Evolutionary conservation across 2,113 vertebrate genomes (phyloP).

Genomic region (Phoenicopterus ruber): DNA sequence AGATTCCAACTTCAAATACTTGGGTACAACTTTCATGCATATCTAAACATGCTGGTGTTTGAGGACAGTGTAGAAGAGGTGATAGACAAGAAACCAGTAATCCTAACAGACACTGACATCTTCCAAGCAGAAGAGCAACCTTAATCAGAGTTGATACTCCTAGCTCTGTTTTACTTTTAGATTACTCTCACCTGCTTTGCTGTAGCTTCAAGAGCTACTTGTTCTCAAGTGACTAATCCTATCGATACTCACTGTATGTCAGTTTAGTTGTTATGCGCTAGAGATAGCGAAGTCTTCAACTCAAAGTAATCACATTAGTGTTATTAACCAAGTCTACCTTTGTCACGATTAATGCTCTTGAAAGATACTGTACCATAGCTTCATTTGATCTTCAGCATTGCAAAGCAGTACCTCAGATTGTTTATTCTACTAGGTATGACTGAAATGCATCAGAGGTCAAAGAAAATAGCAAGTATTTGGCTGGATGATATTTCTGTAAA

Average conservation of each 20-base stretch:
- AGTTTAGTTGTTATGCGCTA: neutral
- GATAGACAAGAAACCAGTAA: neutral
- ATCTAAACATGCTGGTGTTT: neutral
- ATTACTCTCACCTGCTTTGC: neutral
- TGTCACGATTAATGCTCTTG: neutral
- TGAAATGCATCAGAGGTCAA: neutral
- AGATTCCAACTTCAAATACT: neutral
- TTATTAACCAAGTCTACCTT: neutral
- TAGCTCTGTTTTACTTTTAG: neutral
- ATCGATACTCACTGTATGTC: neutral
- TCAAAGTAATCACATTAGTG: neutral
- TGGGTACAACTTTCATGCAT: neutral
- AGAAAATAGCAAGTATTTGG: neutral
- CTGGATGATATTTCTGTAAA: neutral
- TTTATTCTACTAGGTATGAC: neutral
- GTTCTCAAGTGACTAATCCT: neutral
- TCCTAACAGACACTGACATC: neutral
- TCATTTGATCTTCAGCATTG: neutral
- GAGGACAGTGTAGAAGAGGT: neutral
- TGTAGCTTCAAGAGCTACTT: neutral
- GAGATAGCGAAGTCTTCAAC: neutral
- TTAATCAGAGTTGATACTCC: neutral
- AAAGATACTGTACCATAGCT: neutral
- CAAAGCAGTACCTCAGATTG: neutral
- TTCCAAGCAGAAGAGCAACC: neutral